Evolutionary conservation across 2,888 invertebrate genomes (phyloP), one percentile per base, ranked within the genome.

Genomic region (Pteria penguin): DNA sequence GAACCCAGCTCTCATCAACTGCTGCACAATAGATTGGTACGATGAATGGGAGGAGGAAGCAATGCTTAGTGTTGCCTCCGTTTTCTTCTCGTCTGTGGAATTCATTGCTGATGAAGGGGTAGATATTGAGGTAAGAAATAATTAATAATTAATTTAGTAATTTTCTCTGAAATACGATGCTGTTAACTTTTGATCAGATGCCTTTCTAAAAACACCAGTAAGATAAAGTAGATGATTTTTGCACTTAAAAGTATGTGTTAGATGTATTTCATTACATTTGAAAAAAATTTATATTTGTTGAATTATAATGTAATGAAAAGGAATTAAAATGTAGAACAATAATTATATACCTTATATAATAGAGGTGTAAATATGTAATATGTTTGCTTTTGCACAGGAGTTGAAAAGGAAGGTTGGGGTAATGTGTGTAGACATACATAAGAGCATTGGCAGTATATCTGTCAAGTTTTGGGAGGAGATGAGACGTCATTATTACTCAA

Each of bases 21-120:
- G 91, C 81, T 92, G 91, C 76, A 92, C 91, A 0, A 92, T 92
- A 27, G 92, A 92, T 84, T 92, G 92, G 92, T 92, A 88, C 75
- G 88, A 90, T 72, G 91, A 92, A 60, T 92, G 92, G 92, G 87
- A 88, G 8, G 86, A 87, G 11, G 88, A 88, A 69, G 91, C 92
- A 70, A 91, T 92, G 91, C 73, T 90, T 26, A 88, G 88, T 82
- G 92, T 92, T 11, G 91, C 92, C 18, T 84, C 87, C 18, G 89
- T 89, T n/a, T 92, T 91, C 85, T 89, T 92, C 81, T 84, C 88
- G 66, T 86, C 89, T 75, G 88, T 86, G 4, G 90, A 90, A 66
- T 90, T 91, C 70, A 87, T 90, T 31, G 86, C 87, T 4, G 88
- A 88, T 71, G 81, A 86, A 55, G 83, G 84, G 68, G 82, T 84